Evolutionary conservation across 2,797 vertebrate genomes (phyloP), one percentile per base, ranked within the genome.

Genomic region (Sardinella longiceps): DNA sequence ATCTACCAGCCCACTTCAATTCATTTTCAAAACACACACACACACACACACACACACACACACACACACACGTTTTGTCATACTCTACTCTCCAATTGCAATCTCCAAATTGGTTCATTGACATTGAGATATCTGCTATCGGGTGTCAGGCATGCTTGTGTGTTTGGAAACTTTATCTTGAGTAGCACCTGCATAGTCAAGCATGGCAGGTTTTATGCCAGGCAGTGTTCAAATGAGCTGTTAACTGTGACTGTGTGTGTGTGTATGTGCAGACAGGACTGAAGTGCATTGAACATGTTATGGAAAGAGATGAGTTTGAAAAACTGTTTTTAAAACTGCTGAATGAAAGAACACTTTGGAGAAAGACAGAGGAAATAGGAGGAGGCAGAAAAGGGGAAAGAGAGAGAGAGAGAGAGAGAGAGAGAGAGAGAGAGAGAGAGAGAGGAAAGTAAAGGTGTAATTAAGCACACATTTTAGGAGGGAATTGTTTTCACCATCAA

Each of bases 1-100:
- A 48, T 7, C 7, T 10, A 10, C 46, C 30, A 3, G 1, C 63
- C 15, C 63, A 30, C 25, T 30, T 25, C 12, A n/a, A n/a, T 10
- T 4, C 30, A 33, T 9, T 48, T 5, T 9, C 46, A 48, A 48
- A 48, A 45, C 43, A 45, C 43, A 45, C 43, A 45, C 43, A 3
- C 43, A 45, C 43, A 45, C 11, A 48, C 46, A 48, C 46, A 48
- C 46, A 48, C 46, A 46, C 46, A 46, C 46, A 48, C 11, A 48
- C 46, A 48, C 46, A 51, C 14, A 51, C 50, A 92, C 91, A 92
- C 39, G 18, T 33, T 43, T 43, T 43, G 33, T 20, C 18, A 18
- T 5, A 37, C 37, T 77, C 33, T 5, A 37, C 37, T 77, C 33
- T 77, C 70, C 70, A 77, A 43, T 43, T 7, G 39, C 37, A 15